A percentile compares a stretch with the other conserved stretches of the same genome.
Conservation (phyloP, 2,888 invertebrate genomes). For the Aphrophora alni region DNA sequence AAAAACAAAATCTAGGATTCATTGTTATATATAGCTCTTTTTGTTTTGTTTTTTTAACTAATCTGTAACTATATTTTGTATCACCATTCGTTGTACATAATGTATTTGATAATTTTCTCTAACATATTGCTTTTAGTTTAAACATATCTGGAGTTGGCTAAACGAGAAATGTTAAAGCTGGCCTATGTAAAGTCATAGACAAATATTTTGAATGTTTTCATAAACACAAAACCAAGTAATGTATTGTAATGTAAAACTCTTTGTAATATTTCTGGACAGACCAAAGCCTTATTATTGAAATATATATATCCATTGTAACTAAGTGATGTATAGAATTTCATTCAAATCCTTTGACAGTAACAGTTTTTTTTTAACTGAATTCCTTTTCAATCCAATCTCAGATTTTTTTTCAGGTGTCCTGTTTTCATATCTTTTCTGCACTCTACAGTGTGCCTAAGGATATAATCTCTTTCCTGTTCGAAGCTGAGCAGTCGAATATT, state of each 20-base stretch:
- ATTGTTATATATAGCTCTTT: too few relatives aligned
- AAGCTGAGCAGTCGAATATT: too few relatives aligned
- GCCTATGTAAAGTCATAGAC: constrained; percentile 37
- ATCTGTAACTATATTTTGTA: too few relatives aligned
- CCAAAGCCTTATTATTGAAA: constrained; percentile 51
- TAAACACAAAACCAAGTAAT: constrained; percentile 34
- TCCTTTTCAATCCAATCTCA: too few relatives aligned
- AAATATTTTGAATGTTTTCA: constrained; percentile 46
- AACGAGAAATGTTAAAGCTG: constrained; percentile 34
- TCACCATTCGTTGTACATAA: not conserved
- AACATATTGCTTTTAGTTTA: not conserved
- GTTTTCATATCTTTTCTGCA: too few relatives aligned
- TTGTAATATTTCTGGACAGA: constrained; percentile 50
- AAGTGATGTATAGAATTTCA: constrained; percentile 13
- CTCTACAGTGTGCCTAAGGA: too few relatives aligned
- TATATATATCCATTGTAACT: constrained; percentile 51
- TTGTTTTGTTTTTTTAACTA: too few relatives aligned
- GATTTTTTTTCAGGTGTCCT: too few relatives aligned
- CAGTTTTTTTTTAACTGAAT: too few relatives aligned
- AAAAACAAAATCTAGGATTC: too few relatives aligned
- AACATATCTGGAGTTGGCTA: not conserved
- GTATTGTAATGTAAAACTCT: constrained; percentile 43
- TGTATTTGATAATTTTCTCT: not conserved
- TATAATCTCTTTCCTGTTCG: too few relatives aligned
- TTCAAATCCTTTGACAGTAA: not conserved